Evolutionary conservation across 2,888 invertebrate species (phyloP), one percentile per base, ranked within the genome.

Genomic region (Spatulosminthurus flaviceps): DNA sequence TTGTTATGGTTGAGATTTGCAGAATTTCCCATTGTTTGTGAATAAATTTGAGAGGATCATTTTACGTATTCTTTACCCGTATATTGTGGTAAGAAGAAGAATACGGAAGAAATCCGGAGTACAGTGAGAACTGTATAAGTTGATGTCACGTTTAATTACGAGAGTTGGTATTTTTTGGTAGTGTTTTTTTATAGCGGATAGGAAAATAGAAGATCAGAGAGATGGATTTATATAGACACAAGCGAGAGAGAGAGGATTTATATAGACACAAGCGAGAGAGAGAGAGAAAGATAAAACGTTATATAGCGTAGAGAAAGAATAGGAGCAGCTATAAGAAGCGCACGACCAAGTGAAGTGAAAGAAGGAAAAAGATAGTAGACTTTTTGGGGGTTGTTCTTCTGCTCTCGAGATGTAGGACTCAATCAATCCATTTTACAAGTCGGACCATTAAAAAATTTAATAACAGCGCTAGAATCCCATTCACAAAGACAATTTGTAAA

Each of bases 401-500:
- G 67, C 61, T 29, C 64, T 75, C 28, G 60, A 75, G 72, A 72
- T 80, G 81, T 81, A 81, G 82, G 77, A 83, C 84, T 84, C 84
- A 83, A 84, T 84, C 83, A 83, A 84, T 84, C 83, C 82, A 83
- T 84, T 83, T 83, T 84, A 82, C 83, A 83, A 84, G 83, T 84
- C 80, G 82, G 82, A 80, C 82, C 84, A 84, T 85, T 84, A 85
- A 84, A 85, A 85, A 85, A 85, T 85, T 85, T 85, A 85, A 85
- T 85, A 85, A 85, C 85, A 84, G 81, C 80, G 80, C 82, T 77
- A 78, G 81, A 84, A 79, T 82, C 83, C 82, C 84, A 84, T 85
- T 85, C 82, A 81, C 84, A 82, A 83, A 84, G 83, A 84, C 84
- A 84, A 85, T 85, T 84, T 84, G 85, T 84, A 83, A 85, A 84